Conservation (phyloP, 2,797 vertebrate species). For the Neomorphus geoffroyi region DNA sequence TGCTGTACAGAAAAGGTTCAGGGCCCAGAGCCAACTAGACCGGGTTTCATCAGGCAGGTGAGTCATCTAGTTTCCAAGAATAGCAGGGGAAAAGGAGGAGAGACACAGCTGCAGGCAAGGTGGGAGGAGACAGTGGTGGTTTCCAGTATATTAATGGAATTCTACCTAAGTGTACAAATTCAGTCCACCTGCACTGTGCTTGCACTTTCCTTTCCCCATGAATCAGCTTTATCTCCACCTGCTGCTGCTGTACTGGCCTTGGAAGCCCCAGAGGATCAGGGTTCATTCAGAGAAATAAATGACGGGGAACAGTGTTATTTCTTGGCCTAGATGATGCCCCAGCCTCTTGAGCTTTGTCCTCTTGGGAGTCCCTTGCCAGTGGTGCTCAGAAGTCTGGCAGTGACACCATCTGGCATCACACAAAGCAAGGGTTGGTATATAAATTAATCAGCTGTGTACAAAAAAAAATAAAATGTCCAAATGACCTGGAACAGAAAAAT, state of each 20-base stretch:
- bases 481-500: background rate
- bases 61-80: slow-evolving; percentile 25
- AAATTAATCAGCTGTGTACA: no score
- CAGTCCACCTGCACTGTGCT: background rate
- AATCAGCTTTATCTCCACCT: background rate
- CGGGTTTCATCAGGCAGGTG: background rate
- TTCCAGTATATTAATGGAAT: background rate
- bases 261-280: background rate
- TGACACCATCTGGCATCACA: background rate
- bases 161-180: background rate
- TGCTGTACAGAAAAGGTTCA: background rate
- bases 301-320: background rate
- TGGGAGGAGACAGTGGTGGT: background rate
- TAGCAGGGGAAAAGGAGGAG: slow-evolving; percentile 10
- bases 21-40: background rate
- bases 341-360: slow-evolving; percentile 11
- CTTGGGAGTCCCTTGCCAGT: background rate
- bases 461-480: background rate
- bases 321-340: background rate
- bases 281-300: background rate
- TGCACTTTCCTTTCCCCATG: background rate
- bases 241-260: background rate
- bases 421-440: background rate
- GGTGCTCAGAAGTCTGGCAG: background rate
- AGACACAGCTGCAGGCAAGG: background rate